phyloP scores from a whole-genome alignment of 1,140 invertebrate genomes.

The Zaprionus ornatus region DNA sequence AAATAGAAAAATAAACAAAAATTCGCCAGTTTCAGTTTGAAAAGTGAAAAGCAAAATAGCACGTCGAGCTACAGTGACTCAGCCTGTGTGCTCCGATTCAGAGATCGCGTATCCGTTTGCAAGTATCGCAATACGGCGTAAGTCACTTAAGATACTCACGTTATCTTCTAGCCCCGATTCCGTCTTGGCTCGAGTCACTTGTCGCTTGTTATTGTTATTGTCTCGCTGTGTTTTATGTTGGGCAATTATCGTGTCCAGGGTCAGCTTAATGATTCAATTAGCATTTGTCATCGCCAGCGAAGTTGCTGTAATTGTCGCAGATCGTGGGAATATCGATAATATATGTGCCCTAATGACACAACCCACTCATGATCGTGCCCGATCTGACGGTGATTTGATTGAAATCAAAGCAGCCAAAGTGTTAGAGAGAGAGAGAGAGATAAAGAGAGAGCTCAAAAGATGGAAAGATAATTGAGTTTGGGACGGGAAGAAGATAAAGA shows the following conservation, averaged over 20 bases:
- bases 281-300: slow-evolving; percentile 70
- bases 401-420: slow-evolving; percentile 1
- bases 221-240: slow-evolving; percentile 64
- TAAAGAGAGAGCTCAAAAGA: background rate
- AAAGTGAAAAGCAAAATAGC: slow-evolving; percentile 60
- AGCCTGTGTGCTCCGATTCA: background rate
- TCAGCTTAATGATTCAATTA: slow-evolving; percentile 80
- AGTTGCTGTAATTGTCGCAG: slow-evolving; percentile 39
- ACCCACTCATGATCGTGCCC: background rate
- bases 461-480: background rate
- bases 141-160: slow-evolving; percentile 18
- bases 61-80: slow-evolving; percentile 18
- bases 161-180: slow-evolving; percentile 39
- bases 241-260: slow-evolving; percentile 68
- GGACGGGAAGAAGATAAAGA: background rate
- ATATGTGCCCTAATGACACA: background rate
- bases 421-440: too few relatives aligned
- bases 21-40: slow-evolving; percentile 21
- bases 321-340: slow-evolving; percentile 79
- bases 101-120: slow-evolving; percentile 26
- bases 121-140: slow-evolving; percentile 5
- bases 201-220: slow-evolving; percentile 7
- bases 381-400: slow-evolving; percentile 14
- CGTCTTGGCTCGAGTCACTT: slow-evolving; percentile 5
- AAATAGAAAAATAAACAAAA: slow-evolving; percentile 21